Base-by-base conservation (phyloP, 2,888 invertebrate genomes). In the Plusia festucae region DNA sequence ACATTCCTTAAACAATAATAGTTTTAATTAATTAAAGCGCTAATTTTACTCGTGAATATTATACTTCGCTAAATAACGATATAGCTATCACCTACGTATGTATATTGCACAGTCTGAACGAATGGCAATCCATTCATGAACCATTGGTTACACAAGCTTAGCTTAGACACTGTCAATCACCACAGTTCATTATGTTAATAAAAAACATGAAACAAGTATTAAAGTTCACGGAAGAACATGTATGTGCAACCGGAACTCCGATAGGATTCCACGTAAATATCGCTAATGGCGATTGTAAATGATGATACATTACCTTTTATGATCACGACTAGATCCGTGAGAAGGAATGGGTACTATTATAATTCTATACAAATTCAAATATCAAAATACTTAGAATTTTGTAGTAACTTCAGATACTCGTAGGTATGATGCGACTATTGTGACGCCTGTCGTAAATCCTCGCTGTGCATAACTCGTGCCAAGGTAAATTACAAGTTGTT, bases 241-340 rank as follows among this genome's bases (percentile, higher is more conserved):
- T 63, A 68, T 68, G 58, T 60, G 68, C 64, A 80, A 56, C 79
- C 82, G 82, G 82, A 81, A 81, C 79, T 71, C 49, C 9, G 24
- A 58, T 63, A 40, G 55, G 53, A 68, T 79, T 79, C 65, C 60
- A 62, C 67, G 57, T 71, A 79, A 64, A 63, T 65, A 69, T 67
- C 53, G 60, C 61, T 59, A 57, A 61, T 52, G 51, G 20, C 51
- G 70, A 74, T 60, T 53, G 49, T 54, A 53, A 44, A 59, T 56
- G 58, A 63, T 70, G 65, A 72, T 60, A 57, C n/a, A 49, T 53
- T 65, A 65, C 34, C 65, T 68, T 76, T 76, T 65, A 64, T 16
- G 53, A 53, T 60, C 58, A 70, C 27, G 27, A 27, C 13, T 60
- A 70, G 58, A 78, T 79, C 79, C 67, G 79, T 66, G 65, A 73